phyloP scores from a whole-genome alignment of 2,113 vertebrate species.

The Trematomus loennbergii region DNA sequence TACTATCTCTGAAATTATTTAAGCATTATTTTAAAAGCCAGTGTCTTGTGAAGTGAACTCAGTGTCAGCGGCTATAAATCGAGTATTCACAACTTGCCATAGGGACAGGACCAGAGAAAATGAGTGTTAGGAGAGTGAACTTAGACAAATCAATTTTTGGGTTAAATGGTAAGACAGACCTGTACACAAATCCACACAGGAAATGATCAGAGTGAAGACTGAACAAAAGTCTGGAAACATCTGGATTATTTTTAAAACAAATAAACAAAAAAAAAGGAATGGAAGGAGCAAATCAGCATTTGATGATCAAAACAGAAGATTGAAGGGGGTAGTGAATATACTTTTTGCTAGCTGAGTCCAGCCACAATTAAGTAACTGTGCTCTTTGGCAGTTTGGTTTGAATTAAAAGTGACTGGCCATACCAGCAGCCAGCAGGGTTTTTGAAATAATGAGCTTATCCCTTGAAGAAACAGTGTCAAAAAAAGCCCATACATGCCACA shows the following conservation, averaged over 20 bases:
- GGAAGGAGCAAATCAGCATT: background rate
- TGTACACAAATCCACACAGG: background rate
- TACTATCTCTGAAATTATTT: background rate
- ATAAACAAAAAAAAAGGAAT: background rate
- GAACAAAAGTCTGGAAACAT: background rate
- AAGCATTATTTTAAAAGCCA: conserved; percentile 16
- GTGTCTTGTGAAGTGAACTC: conserved; percentile 14
- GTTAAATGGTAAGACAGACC: background rate
- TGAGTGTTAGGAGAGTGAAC: conserved; percentile 5
- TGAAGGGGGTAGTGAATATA: no score
- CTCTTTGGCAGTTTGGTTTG: background rate
- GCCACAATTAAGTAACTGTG: background rate
- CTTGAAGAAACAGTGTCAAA: conserved; percentile 17
- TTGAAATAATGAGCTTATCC: conserved; percentile 29
- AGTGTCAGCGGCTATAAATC: conserved; percentile 1
- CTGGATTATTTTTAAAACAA: background rate
- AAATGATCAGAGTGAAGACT: background rate
- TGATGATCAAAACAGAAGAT: no score
- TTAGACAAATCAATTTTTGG: background rate
- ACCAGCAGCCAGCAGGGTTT: conserved; percentile 28
- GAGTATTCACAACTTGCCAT: conserved; percentile 2
- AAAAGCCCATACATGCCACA: background rate
- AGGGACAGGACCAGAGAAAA: background rate
- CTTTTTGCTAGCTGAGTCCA: background rate
- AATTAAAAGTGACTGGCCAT: conserved; percentile 9